Evolutionary conservation across 2,888 invertebrate genomes (phyloP), one percentile per base, ranked within the genome.

Genomic region (Leptopilina syphax): DNA sequence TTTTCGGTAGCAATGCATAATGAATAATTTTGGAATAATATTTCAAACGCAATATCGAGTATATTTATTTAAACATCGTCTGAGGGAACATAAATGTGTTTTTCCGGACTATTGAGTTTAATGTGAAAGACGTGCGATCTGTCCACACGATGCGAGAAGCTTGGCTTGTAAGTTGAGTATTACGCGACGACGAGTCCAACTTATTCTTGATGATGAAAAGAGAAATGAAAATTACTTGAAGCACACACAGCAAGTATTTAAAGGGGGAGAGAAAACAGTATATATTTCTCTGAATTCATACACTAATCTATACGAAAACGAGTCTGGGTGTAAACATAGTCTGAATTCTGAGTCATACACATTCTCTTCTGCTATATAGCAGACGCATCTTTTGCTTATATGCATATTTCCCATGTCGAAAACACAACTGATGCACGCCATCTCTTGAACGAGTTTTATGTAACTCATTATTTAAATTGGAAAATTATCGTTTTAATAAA

Each of bases 151-250:
- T 60, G 60, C 18, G 60, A 66, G 66, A 41, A 50, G 50, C 50
- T 50, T 50, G 50, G 50, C 50, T 50, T 13, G 65, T 66, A 66
- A 66, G 65, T 27, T 34, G 13, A 34, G 34, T 13, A 24, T 10
- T 7, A 3, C 9, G 27, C 27, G 27, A 34, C n/a, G n/a, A 67
- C 7, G 44, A 67, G 67, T 67, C 44, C 44, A 67, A 67, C 13
- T 67, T 67, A 44, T 67, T 67, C 7, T 67, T 67, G n/a, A 67
- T 67, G 67, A 67, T 13, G 67, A 67, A 67, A 67, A 44, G 44
- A 67, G 44, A 67, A 66, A 66, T 44, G 41, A 41, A 67, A 67
- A 67, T 67, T 67, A 18, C 67, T 44, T 10, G n/a, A 44, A 13
- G 44, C 44, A 50, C 12, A 50, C 50, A 50, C 50, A 50, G n/a